Conservation (phyloP, 2,888 invertebrate genomes). For the Conistra vaccinii region DNA sequence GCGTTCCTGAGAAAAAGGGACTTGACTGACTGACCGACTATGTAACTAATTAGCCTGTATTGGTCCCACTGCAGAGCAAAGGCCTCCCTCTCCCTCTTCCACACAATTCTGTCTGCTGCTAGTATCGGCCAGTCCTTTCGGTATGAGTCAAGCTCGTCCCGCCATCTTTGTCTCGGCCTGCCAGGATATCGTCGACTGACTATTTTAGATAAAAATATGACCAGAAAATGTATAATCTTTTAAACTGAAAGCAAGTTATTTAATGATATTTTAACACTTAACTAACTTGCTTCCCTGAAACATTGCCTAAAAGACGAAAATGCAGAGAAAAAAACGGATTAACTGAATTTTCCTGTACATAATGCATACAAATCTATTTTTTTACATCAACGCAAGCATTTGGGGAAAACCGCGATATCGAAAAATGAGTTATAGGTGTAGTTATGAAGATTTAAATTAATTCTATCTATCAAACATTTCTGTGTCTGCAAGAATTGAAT, state of each 20-base stretch:
- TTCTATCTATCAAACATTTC: not conserved
- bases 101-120: no score
- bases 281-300: not conserved
- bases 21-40: no score
- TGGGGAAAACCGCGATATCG: not conserved
- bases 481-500: not conserved
- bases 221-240: not conserved
- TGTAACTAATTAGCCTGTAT: no score
- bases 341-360: not conserved
- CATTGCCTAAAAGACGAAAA: not conserved
- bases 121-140: no score
- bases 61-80: no score
- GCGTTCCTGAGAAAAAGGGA: no score
- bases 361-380: no score
- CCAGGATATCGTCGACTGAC: no score
- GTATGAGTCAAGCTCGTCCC: no score
- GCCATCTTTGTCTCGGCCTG: no score
- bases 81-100: no score
- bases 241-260: not conserved
- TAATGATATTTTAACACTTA: not conserved
- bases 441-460: not conserved
- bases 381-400: not conserved
- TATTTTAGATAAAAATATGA: not conserved
- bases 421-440: not conserved
- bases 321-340: not conserved